phyloP scores from a whole-genome alignment of 2,113 vertebrate genomes.

The Hippoglossus stenolepis region DNA sequence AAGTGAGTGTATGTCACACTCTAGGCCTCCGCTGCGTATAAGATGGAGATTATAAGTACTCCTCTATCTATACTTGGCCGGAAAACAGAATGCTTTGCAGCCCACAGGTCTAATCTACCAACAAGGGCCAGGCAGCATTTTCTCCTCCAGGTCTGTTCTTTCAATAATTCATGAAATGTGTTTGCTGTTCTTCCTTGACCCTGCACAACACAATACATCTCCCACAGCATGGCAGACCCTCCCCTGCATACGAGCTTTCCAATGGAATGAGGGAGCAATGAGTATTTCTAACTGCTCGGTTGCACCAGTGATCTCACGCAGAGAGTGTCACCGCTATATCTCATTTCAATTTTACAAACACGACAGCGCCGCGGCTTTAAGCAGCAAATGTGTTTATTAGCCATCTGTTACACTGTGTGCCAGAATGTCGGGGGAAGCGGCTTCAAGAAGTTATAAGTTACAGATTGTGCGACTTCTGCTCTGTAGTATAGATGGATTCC shows the following conservation, averaged over 20 bases:
- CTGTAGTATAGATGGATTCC: conserved; percentile 39
- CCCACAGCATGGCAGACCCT: conserved; percentile 56
- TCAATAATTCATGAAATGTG: conserved; percentile 77
- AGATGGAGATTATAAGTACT: conserved; percentile 31
- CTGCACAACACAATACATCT: conserved; percentile 65
- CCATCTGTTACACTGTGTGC: conserved; percentile 72
- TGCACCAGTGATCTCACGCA: conserved; percentile 70
- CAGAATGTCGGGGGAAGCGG: conserved; percentile 35
- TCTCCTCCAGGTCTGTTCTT: conserved; percentile 42
- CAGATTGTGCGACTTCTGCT: conserved; percentile 65
- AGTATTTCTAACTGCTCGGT: conserved; percentile 65
- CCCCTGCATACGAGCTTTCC: conserved; percentile 57
- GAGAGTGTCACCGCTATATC: conserved; percentile 65
- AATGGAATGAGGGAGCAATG: conserved; percentile 55
- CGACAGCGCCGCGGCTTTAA: conserved; percentile 62
- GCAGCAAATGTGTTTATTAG: conserved; percentile 79
- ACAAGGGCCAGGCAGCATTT: conserved; percentile 46
- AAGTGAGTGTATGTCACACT: conserved; percentile 33
- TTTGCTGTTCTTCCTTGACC: conserved; percentile 72
- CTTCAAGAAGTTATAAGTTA: conserved; percentile 70
- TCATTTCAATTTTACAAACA: conserved; percentile 79
- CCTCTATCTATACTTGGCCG: conserved; percentile 31
- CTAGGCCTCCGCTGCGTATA: conserved; percentile 19
- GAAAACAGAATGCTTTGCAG: conserved; percentile 45
- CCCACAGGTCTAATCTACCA: conserved; percentile 40